phyloP scores from a whole-genome alignment of 1,140 invertebrate genomes.

The Uloborus diversus region DNA sequence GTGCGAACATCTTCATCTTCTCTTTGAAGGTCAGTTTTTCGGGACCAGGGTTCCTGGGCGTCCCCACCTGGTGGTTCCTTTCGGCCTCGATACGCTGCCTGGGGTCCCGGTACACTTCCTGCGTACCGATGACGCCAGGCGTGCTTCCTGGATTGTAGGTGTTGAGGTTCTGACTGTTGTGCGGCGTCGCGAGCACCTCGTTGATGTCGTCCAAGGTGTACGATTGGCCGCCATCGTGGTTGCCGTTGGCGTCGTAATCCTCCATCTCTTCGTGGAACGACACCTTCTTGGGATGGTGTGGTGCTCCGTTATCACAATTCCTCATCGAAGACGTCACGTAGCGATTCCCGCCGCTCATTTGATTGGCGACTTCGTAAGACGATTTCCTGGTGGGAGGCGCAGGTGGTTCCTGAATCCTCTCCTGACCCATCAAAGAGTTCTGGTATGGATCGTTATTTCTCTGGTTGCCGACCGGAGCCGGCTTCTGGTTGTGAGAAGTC shows the following conservation, averaged over 20 bases:
- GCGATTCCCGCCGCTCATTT: conserved; percentile 9
- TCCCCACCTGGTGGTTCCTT: conserved; percentile 74
- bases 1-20: conserved; percentile 97
- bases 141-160: conserved; percentile 67
- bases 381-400: conserved; percentile 52
- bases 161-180: conserved; percentile 56
- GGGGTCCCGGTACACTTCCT: conserved; percentile 93
- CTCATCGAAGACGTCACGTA: conserved; percentile 40
- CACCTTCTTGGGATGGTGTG: conserved; percentile 60
- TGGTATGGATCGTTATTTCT: not conserved
- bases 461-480: conserved; percentile 28
- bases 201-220: conserved; percentile 60
- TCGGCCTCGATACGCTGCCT: conserved; percentile 81
- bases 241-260: conserved; percentile 53
- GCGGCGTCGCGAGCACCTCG: conserved; percentile 59
- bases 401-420: conserved; percentile 13
- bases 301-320: conserved; percentile 38
- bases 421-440: not conserved
- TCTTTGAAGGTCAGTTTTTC: conserved; percentile 93
- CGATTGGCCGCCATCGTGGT: conserved; percentile 20
- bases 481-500: conserved; percentile 27
- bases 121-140: conserved; percentile 91
- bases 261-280: conserved; percentile 60
- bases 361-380: conserved; percentile 53
- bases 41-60: conserved; percentile 74